Evolutionary conservation across 2,113 vertebrate species (phyloP).

Genomic region (Cinclus cinclus): DNA sequence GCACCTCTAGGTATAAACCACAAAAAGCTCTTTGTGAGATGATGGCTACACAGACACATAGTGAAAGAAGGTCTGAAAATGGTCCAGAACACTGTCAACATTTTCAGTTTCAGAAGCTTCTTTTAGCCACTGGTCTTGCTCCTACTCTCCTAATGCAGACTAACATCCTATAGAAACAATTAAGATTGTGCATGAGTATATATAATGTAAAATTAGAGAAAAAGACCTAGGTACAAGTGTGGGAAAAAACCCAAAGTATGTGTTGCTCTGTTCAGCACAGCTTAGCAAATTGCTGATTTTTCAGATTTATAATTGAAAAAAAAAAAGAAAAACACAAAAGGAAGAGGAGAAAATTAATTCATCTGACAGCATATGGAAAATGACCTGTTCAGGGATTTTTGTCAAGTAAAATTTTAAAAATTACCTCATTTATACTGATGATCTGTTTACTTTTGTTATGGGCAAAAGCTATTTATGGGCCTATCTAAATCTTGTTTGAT

Average conservation of each 20-base stretch:
- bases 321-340: not conserved
- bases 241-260: not conserved
- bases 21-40: constrained; percentile 21
- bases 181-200: not conserved
- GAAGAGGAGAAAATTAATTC: not conserved
- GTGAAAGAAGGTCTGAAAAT: constrained; percentile 19
- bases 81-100: not conserved
- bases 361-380: not conserved
- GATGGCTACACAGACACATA: not conserved
- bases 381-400: not conserved
- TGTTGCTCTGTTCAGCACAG: not conserved
- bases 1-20: not conserved
- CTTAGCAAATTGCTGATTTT: not conserved
- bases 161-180: not conserved
- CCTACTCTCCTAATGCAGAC: not conserved
- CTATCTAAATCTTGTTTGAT: not conserved
- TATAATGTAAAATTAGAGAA: not conserved
- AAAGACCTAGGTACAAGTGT: fast-evolving
- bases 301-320: not conserved
- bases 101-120: not conserved
- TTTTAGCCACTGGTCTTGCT: not conserved
- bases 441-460: not conserved
- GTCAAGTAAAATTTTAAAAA: not conserved
- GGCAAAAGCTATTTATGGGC: not conserved
- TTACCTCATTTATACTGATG: not conserved